These are phyloP conservation scores for Paraescarpia echinospica DNA, from an alignment of 1,140 invertebrate genomes.

Conservation along the genomic window DNA sequence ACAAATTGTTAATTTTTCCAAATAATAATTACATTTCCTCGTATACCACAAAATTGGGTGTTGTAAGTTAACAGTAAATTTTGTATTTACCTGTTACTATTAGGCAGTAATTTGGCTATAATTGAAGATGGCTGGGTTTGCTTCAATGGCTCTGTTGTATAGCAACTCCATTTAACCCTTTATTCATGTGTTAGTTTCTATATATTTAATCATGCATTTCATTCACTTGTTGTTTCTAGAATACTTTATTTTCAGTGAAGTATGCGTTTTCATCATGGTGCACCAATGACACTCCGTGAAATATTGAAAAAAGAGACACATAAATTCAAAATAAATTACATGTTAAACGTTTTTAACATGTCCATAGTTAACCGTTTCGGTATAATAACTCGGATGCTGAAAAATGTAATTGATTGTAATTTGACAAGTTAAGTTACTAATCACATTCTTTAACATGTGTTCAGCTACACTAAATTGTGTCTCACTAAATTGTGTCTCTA, in stretches of 20 bases:
- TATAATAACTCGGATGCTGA: too few relatives aligned
- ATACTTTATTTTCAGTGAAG: neutral
- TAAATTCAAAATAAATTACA: too few relatives aligned
- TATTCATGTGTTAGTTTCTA: neutral
- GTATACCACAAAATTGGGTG: neutral
- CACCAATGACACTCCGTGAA: neutral
- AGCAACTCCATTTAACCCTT: neutral
- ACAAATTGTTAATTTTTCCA: too few relatives aligned
- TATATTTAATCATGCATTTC: neutral
- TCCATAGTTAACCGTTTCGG: too few relatives aligned
- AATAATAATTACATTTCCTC: neutral
- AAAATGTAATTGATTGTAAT: too few relatives aligned
- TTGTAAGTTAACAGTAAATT: neutral
- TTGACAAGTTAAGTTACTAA: neutral
- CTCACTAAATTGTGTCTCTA: too few relatives aligned
- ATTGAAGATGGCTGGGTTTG: neutral
- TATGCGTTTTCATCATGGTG: neutral
- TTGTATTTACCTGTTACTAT: neutral
- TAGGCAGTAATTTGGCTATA: neutral
- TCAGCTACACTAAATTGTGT: neutral
- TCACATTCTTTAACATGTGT: neutral
- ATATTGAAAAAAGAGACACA: too few relatives aligned
- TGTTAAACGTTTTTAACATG: too few relatives aligned
- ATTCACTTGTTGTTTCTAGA: neutral
- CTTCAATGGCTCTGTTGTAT: neutral